Percentiles rank a stretch among this genome's conserved stretches.
Conservation (phyloP, 2,113 vertebrate genomes). For the Reinhardtius hippoglossoides region DNA sequence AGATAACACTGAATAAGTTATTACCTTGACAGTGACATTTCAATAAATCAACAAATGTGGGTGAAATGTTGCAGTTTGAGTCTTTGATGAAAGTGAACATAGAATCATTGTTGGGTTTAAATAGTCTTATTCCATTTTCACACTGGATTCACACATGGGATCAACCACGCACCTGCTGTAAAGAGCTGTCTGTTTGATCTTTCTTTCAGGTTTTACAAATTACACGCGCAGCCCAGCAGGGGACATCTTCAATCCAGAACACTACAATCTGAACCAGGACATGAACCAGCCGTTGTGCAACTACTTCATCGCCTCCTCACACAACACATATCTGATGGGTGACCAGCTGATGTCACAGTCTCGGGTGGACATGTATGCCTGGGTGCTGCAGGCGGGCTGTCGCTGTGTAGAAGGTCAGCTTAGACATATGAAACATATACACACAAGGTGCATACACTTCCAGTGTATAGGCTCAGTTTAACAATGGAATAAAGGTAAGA, state of each 20-base stretch:
- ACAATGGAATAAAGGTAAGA: not conserved
- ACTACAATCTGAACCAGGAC: slow-evolving; percentile 91
- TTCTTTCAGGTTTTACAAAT: slow-evolving; percentile 90
- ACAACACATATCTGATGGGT: slow-evolving; percentile 98
- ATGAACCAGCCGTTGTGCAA: slow-evolving; percentile 92
- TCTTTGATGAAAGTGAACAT: too few species aligned
- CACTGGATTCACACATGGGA: too few species aligned
- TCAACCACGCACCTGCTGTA: not conserved
- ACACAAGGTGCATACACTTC: not conserved
- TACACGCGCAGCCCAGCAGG: slow-evolving; percentile 93
- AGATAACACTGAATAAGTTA: too few species aligned
- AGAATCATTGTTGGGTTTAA: too few species aligned
- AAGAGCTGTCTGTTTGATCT: not conserved
- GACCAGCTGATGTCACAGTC: slow-evolving; percentile 99
- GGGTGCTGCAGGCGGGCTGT: slow-evolving; percentile 96
- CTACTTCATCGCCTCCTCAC: slow-evolving; percentile 97
- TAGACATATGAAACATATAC: not conserved
- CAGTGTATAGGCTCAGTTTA: not conserved
- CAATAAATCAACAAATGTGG: too few species aligned
- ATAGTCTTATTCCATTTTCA: too few species aligned
- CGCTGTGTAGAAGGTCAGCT: slow-evolving; percentile 94
- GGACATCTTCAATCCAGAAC: slow-evolving; percentile 94
- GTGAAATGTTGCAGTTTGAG: too few species aligned
- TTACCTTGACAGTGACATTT: too few species aligned
- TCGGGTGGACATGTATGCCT: slow-evolving; percentile 96